Percentiles rank a stretch among this genome's conserved stretches.
phyloP scores from a whole-genome alignment of 2,797 vertebrate species.

The Eulemur rubriventer region DNA sequence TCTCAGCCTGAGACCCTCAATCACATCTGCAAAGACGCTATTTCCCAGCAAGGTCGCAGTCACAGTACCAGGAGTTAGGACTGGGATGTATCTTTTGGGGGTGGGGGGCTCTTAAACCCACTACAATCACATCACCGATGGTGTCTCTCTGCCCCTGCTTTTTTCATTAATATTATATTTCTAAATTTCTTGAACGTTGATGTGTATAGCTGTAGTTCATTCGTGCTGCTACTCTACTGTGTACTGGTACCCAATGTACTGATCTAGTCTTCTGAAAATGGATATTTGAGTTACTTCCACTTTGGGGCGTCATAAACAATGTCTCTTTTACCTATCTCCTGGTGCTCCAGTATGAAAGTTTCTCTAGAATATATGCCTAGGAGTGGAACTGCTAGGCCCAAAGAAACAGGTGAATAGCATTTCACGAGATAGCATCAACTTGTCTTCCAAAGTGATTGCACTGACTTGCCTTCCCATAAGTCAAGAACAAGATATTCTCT shows the following conservation, averaged over 20 bases:
- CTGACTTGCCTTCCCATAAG: not conserved
- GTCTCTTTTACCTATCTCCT: not conserved
- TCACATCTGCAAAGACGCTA: not conserved
- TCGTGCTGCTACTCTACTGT: not conserved
- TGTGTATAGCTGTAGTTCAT: not conserved
- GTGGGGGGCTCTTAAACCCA: not conserved
- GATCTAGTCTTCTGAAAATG: not conserved
- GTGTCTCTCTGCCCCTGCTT: not conserved
- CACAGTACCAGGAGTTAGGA: not conserved
- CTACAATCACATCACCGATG: not conserved
- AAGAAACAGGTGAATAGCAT: not conserved
- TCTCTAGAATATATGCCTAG: not conserved
- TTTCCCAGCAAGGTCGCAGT: not conserved
- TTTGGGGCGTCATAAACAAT: not conserved
- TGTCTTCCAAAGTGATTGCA: not conserved
- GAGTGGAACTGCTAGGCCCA: not conserved
- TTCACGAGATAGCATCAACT: not conserved
- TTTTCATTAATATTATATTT: not conserved
- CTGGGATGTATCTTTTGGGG: not conserved
- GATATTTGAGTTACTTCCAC: not conserved
- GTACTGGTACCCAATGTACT: not conserved
- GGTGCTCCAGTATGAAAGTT: not conserved
- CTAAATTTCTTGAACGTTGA: not conserved
- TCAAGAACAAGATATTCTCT: not conserved
- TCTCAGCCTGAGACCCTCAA: not conserved